Conservation (phyloP, 2,113 vertebrate species). For the Bucco capensis region DNA sequence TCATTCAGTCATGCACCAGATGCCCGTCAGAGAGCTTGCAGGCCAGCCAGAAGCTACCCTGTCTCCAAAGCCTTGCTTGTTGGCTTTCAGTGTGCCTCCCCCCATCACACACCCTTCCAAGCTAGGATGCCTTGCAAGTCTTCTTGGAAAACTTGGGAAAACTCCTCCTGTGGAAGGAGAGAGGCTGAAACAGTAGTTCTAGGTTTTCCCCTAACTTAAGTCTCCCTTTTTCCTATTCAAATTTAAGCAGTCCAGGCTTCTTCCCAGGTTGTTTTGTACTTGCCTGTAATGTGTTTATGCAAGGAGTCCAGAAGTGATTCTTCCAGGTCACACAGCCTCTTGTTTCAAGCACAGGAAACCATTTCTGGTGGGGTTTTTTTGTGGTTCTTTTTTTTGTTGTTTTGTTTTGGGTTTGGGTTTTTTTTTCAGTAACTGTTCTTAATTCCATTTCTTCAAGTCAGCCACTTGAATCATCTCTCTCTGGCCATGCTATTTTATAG, state of each 20-base stretch:
- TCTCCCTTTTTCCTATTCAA: neutral
- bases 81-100: neutral
- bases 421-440: neutral
- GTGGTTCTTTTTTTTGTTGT: too few relatives aligned
- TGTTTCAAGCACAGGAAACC: constrained; percentile 19
- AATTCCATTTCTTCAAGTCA: constrained; percentile 25
- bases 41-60: neutral
- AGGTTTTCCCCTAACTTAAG: neutral
- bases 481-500: neutral
- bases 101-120: too few relatives aligned
- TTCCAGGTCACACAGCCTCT: neutral
- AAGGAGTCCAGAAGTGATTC: neutral
- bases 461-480: neutral
- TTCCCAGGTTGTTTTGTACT: neutral
- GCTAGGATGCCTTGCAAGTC: neutral
- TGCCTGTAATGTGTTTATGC: neutral
- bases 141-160: neutral
- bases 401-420: neutral
- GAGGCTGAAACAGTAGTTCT: neutral
- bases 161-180: neutral
- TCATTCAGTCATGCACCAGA: accelerated
- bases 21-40: neutral
- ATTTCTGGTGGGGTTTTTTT: neutral
- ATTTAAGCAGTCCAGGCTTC: neutral
- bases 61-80: neutral